Base-by-base conservation (phyloP, 2,797 vertebrate genomes). In the Galaxias olidus region DNA sequence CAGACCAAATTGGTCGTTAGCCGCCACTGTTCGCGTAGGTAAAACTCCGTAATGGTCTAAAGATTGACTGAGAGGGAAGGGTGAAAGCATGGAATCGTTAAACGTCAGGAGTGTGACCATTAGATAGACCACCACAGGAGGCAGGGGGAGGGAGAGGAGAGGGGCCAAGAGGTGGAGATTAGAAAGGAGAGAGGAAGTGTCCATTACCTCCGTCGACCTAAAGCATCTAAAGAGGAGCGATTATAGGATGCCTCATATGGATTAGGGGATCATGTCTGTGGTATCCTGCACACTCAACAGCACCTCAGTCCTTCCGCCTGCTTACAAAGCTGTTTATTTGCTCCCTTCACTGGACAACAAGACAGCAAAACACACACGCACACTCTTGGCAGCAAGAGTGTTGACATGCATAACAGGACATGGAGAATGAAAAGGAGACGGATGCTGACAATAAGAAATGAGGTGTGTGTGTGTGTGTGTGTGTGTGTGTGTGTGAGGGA, bases 231-330 rank as follows among this genome's bases (percentile, higher is more conserved):
- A 77, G 74, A 74, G 71, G 62, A 44, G 67, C 67, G 76, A 84
- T 87, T 84, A 89, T 80, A 69, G 79, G 81, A 83, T 72, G 52
- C 82, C 88, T 86, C 81, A n/a, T 89, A 86, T 80, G 78, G 89
- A 88, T 90, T 89, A 89, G 79, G 82, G 88, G 82, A 86, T 82
- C 60, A 55, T 73, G 84, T 72, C 74, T 76, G 76, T 67, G 77
- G 85, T 81, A 90, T 91, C 83, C 83, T 90, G 89, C 87, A 30
- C 63, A 69, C 82, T 92, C 89, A 80, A 91, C 89, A 90, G 80
- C 90, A 90, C 87, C 87, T 86, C 87, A 89, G 87, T 84, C 84
- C 68, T 76, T 67, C 61, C 60, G 71, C 77, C 65, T 89, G 90
- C 90, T 88, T 87, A 89, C 82, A 73, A 43, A 71, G 86, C 86